A percentile compares a stretch with the other conserved stretches of the same genome.
Evolutionary conservation across 2,113 vertebrate species (phyloP).

Genomic region (Hirundichthys speculiger): DNA sequence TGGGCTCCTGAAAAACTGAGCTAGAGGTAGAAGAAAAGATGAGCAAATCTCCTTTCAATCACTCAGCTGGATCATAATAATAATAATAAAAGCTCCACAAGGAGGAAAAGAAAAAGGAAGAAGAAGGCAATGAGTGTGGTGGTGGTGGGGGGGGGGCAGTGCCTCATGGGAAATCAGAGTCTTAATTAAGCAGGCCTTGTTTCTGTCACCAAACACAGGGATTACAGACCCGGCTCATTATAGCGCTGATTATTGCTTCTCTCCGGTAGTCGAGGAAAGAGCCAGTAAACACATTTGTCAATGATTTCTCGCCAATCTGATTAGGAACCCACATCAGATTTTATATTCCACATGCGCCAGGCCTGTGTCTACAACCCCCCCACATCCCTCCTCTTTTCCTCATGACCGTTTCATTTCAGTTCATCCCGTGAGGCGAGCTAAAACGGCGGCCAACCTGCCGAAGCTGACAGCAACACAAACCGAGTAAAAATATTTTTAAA

Average conservation of each 20-base stretch:
- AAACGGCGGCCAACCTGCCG: not conserved
- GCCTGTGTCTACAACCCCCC: not conserved
- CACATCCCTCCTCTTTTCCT: no score
- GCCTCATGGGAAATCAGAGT: conserved; percentile 77
- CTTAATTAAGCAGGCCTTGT: conserved; percentile 76
- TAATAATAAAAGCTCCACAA: conserved; percentile 45
- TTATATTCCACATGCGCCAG: conserved; percentile 31
- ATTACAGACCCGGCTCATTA: conserved; percentile 69
- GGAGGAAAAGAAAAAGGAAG: conserved; percentile 18
- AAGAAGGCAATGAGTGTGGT: no score
- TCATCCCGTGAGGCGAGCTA: conserved; percentile 14
- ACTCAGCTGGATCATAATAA: conserved; percentile 26
- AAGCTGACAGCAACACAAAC: conserved; percentile 19
- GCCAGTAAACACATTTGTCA: conserved; percentile 68
- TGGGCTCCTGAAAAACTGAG: conserved; percentile 29
- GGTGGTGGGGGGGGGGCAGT: no score
- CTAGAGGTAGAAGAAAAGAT: no score
- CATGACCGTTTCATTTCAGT: not conserved
- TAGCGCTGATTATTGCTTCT: conserved; percentile 73
- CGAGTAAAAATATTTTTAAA: conserved; percentile 4
- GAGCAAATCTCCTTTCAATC: not conserved
- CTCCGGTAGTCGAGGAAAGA: conserved; percentile 64
- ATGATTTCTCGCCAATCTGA: conserved; percentile 63
- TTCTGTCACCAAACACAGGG: conserved; percentile 69
- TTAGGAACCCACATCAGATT: conserved; percentile 43